phyloP scores from a whole-genome alignment of 2,113 vertebrate genomes.

The Verasper variegatus region DNA sequence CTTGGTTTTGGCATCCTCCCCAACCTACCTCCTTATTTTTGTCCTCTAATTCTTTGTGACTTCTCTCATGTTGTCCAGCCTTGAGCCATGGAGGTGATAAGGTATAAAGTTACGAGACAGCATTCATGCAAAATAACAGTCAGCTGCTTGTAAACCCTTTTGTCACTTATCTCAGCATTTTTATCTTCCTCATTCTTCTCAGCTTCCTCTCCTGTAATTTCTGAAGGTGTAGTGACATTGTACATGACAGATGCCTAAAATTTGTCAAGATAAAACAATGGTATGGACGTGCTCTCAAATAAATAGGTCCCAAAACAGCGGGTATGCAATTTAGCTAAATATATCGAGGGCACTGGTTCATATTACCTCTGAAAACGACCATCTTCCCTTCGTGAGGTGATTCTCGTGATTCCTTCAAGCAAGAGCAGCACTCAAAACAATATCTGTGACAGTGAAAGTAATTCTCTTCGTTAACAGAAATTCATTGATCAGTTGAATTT shows the following conservation, averaged over 20 bases:
- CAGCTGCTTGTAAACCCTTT: neutral
- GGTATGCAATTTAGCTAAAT: too few relatives aligned
- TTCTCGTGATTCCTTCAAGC: too few relatives aligned
- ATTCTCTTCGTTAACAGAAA: neutral
- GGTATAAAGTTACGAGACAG: neutral
- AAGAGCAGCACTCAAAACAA: too few relatives aligned
- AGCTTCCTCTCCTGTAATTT: too few relatives aligned
- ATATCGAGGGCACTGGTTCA: too few relatives aligned
- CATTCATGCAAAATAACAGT: neutral
- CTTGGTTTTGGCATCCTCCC: neutral
- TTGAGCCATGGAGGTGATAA: neutral
- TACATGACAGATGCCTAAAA: too few relatives aligned
- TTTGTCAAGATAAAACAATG: neutral
- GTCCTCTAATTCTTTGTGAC: neutral
- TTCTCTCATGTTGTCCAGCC: neutral
- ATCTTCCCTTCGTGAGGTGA: too few relatives aligned
- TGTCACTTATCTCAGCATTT: neutral
- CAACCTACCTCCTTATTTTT: neutral
- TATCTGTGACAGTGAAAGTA: too few relatives aligned
- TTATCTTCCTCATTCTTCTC: too few relatives aligned
- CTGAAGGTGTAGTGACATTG: too few relatives aligned
- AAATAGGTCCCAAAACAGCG: too few relatives aligned
- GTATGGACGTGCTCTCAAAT: neutral
- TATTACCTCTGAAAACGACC: too few relatives aligned
- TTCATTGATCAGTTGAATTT: neutral